phyloP scores from a whole-genome alignment of 2,113 vertebrate species.

The Ornithorhynchus anatinus region DNA sequence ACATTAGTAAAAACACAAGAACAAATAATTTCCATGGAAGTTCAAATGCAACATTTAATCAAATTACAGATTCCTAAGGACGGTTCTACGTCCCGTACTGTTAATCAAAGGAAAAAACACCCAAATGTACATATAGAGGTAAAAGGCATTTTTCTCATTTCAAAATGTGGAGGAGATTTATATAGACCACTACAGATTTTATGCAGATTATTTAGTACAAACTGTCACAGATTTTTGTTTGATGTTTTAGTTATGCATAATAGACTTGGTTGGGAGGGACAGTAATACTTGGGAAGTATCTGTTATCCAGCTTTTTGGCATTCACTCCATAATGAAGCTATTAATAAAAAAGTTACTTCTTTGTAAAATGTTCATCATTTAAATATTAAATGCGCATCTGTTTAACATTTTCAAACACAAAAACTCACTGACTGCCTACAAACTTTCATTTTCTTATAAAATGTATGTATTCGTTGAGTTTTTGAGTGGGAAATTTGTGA shows the following conservation, averaged over 20 bases:
- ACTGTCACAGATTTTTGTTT: neutral
- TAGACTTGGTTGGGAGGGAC: conserved; percentile 15
- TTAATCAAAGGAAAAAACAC: neutral
- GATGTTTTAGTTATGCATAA: neutral
- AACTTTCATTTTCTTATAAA: neutral
- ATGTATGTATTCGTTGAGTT: neutral
- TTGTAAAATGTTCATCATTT: conserved; percentile 42
- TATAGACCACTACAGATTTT: neutral
- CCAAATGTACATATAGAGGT: neutral
- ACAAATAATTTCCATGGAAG: neutral
- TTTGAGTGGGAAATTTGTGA: neutral
- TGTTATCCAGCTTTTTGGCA: conserved; percentile 38
- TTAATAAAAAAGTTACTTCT: conserved; percentile 39
- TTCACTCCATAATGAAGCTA: conserved; percentile 20
- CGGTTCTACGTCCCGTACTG: neutral
- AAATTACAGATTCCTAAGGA: too few relatives aligned
- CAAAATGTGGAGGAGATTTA: neutral
- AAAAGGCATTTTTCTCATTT: neutral
- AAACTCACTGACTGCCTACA: neutral
- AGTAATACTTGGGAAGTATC: conserved; percentile 5
- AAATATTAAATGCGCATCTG: neutral
- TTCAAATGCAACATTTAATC: too few relatives aligned
- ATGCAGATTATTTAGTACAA: neutral
- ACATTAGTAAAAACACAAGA: neutral
- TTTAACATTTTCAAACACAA: neutral